Conservation (phyloP, 2,888 invertebrate genomes). For the Ormyrus labotus region DNA sequence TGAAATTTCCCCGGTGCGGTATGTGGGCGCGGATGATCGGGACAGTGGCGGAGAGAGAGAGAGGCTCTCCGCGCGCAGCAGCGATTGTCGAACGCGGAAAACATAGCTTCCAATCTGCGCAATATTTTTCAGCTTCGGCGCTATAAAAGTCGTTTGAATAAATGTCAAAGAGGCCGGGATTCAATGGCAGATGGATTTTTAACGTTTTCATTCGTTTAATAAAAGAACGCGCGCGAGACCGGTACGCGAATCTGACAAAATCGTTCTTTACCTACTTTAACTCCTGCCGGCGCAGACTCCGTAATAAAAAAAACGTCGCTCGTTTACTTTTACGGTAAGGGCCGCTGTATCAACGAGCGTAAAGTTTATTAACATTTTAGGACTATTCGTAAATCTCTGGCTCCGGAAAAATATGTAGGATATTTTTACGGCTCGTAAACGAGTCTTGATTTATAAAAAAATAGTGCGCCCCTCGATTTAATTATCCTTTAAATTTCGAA, state of each 20-base stretch:
- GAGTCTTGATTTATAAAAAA: too few relatives aligned
- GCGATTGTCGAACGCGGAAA: conserved; percentile 18
- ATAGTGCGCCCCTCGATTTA: too few relatives aligned
- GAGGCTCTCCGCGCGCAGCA: not conserved
- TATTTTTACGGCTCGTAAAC: too few relatives aligned
- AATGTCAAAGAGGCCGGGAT: conserved; percentile 1
- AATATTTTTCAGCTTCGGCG: conserved; percentile 2
- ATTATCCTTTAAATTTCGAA: too few relatives aligned
- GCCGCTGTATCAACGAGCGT: too few relatives aligned
- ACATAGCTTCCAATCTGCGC: conserved; percentile 15
- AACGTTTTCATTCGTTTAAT: conserved; percentile 21
- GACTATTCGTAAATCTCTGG: too few relatives aligned
- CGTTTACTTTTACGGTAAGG: too few relatives aligned
- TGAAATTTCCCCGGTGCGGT: conserved; percentile 20
- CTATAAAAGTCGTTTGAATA: conserved; percentile 29
- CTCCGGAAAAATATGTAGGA: too few relatives aligned
- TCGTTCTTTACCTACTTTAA: not conserved
- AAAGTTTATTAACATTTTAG: too few relatives aligned
- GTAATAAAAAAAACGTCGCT: too few relatives aligned
- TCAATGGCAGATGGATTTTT: conserved; percentile 28
- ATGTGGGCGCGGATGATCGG: conserved; percentile 4
- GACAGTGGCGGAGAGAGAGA: not conserved
- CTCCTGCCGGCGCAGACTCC: too few relatives aligned
- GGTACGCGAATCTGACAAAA: not conserved
- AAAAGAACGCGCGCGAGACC: not conserved